Conservation (phyloP, 1,140 invertebrate genomes). For the Danaus melanippus region DNA sequence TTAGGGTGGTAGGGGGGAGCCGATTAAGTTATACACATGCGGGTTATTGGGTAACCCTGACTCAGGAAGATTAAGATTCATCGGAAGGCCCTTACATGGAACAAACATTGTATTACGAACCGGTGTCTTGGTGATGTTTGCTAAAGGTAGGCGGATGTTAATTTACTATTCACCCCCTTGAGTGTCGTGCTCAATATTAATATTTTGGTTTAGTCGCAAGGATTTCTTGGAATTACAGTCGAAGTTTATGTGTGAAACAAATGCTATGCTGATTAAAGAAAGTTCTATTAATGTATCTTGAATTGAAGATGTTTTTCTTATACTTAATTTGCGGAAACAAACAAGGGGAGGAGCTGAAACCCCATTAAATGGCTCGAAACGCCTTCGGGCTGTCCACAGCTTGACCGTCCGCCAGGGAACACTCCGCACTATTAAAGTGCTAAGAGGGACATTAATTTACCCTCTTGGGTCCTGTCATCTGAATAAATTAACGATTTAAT, state of each 20-base stretch:
- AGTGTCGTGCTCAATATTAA: slow-evolving; percentile 51
- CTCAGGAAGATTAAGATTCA: slow-evolving; percentile 70
- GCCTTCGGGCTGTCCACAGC: slow-evolving; percentile 50
- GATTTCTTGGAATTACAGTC: slow-evolving; percentile 2
- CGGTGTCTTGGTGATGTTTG: slow-evolving; percentile 65
- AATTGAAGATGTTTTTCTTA: slow-evolving; percentile 44
- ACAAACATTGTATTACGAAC: slow-evolving; percentile 66
- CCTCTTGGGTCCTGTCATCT: slow-evolving; percentile 51
- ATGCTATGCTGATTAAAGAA: too few species aligned
- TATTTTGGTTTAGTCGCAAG: slow-evolving; percentile 41
- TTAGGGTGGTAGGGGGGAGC: slow-evolving; percentile 37
- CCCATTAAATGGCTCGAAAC: slow-evolving; percentile 51
- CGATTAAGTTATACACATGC: slow-evolving; percentile 70
- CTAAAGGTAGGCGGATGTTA: slow-evolving; percentile 64
- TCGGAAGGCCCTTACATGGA: slow-evolving; percentile 66
- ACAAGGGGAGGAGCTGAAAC: slow-evolving; percentile 49
- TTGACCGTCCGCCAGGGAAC: slow-evolving; percentile 52
- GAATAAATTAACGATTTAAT: slow-evolving; percentile 65
- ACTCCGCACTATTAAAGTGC: slow-evolving; percentile 61
- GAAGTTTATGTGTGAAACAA: too few species aligned
- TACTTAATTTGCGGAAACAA: slow-evolving; percentile 61
- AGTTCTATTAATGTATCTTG: neutral
- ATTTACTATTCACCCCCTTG: slow-evolving; percentile 65
- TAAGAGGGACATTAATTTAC: slow-evolving; percentile 61
- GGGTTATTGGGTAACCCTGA: slow-evolving; percentile 66